phyloP scores from a whole-genome alignment of 2,113 vertebrate species.

The Herpailurus yagouaroundi region DNA sequence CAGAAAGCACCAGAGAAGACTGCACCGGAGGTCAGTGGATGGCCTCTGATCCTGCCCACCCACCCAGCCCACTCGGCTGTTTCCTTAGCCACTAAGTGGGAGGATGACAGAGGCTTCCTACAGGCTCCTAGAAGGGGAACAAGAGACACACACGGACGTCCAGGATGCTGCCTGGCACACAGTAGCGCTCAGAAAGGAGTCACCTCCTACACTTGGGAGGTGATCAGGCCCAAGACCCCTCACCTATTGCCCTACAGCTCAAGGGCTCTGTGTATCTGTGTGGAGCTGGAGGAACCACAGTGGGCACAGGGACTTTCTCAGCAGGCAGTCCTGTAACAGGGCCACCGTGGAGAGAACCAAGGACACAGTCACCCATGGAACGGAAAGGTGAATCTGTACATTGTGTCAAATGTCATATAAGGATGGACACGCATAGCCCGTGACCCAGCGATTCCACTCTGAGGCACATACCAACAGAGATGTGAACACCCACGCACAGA shows the following conservation, averaged over 20 bases:
- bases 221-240: not conserved
- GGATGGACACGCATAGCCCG: not conserved
- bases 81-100: not conserved
- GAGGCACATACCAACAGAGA: not conserved
- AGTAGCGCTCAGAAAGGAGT: not conserved
- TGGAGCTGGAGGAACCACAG: not conserved
- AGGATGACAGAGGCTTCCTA: not conserved
- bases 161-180: too few relatives aligned
- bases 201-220: not conserved
- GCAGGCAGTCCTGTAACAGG: not conserved
- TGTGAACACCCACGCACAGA: not conserved
- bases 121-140: not conserved
- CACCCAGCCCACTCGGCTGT: not conserved
- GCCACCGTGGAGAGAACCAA: not conserved
- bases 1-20: not conserved
- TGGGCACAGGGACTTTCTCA: not conserved
- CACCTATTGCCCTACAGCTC: not conserved
- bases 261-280: not conserved
- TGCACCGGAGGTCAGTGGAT: not conserved
- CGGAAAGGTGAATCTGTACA: not conserved
- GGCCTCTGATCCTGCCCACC: not conserved
- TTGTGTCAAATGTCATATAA: not conserved
- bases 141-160: not conserved
- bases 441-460: not conserved
- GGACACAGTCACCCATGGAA: not conserved